phyloP scores from a whole-genome alignment of 2,797 vertebrate genomes.

The Hypotaenidia okinawae region DNA sequence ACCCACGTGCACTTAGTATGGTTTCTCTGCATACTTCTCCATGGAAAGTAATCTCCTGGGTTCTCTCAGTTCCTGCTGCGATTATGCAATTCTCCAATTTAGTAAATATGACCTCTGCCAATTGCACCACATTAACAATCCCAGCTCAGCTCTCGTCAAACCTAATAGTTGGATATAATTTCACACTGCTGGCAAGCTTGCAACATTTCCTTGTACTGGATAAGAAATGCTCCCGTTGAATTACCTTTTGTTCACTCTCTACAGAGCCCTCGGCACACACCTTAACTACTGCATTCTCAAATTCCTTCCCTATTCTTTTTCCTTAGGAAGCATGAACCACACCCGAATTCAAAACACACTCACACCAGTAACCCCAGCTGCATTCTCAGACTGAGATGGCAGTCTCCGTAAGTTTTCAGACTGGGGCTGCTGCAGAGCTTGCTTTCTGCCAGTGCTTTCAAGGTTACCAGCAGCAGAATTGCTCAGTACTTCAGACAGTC shows the following conservation, averaged over 20 bases:
- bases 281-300: neutral
- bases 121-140: neutral
- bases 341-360: neutral
- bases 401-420: neutral
- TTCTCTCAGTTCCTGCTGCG: conserved; percentile 8
- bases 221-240: neutral
- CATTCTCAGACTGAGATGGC: neutral
- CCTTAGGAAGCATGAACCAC: neutral
- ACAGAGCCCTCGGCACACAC: neutral
- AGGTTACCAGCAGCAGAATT: neutral
- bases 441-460: neutral
- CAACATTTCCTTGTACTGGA: neutral
- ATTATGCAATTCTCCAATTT: conserved; percentile 24
- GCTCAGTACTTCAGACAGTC: neutral
- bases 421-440: neutral
- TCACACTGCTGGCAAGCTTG: neutral
- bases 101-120: conserved; percentile 33
- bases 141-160: conserved; percentile 5
- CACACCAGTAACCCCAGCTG: neutral
- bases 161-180: neutral
- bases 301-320: neutral
- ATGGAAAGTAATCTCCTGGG: neutral
- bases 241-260: neutral
- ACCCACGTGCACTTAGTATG: neutral
- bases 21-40: neutral